Percentiles rank a stretch among this genome's conserved stretches.
These are phyloP conservation scores for Masnerella sp. DNA, from an alignment of 2,888 invertebrate species.

Conservation along the genomic window DNA sequence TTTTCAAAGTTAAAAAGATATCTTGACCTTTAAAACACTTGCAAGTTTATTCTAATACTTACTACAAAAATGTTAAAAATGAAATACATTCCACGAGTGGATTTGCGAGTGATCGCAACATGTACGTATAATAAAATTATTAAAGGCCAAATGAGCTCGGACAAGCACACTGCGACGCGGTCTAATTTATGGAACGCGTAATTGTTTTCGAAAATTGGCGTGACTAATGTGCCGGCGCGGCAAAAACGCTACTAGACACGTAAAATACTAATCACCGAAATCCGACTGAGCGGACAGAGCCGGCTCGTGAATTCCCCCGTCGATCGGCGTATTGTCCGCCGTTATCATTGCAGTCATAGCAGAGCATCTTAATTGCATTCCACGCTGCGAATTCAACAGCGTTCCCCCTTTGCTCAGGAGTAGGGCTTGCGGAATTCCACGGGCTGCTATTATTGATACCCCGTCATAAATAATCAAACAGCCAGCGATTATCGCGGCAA, in stretches of 20 bases:
- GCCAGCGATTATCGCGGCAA: no score
- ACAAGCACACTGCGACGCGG: conserved; percentile 26
- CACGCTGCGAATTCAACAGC: conserved; percentile 42
- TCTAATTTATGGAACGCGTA: conserved; percentile 31
- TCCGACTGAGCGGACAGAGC: conserved; percentile 8
- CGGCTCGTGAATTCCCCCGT: conserved; percentile 26
- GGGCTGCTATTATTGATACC: no score
- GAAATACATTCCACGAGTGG: no score
- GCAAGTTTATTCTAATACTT: no score
- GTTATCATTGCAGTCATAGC: conserved; percentile 65
- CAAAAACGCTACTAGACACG: conserved; percentile 28
- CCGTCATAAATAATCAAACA: no score
- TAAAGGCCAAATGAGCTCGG: conserved; percentile 33
- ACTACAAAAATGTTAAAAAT: no score
- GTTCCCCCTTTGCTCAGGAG: no score
- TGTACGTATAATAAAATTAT: conserved; percentile 40
- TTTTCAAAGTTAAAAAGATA: no score
- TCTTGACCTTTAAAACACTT: no score
- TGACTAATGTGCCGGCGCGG: conserved; percentile 11
- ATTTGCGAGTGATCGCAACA: no score
- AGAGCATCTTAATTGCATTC: conserved; percentile 67
- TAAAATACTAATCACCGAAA: conserved; percentile 33
- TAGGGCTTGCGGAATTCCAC: no score
- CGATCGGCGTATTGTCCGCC: conserved; percentile 42
- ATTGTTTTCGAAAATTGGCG: conserved; percentile 38